Base-by-base conservation (phyloP, 2,113 vertebrate genomes). In the Alectura lathami region DNA sequence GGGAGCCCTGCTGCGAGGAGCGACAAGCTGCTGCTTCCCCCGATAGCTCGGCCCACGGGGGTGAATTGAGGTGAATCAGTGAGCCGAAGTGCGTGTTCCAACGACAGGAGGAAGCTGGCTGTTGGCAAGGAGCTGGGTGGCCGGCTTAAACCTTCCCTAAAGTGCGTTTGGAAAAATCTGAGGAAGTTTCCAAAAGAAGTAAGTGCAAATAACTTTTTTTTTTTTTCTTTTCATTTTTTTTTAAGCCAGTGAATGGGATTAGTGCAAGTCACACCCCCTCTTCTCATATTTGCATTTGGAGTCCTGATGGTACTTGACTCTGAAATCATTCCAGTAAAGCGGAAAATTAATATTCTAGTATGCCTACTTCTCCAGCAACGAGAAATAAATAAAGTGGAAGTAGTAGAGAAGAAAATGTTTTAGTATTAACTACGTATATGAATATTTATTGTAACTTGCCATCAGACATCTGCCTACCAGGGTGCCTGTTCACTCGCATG, bases 281-380 rank as follows among this genome's bases (percentile, higher is more conserved):
- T 79, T 93, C 96, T 96, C 75, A 47, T 95, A 97, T 97, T 97
- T 97, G 97, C 96, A 93, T 97, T 96, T 45, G 43, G 87, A 88
- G 79, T 95, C 96, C 97, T 86, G 95, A 96, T 88, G 24, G 96
- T 94, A 94, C 96, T 97, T 97, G 97, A 97, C 97, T 98, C 97
- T 83, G 91, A 98, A 98, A 97, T 98, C 97, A 97, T 98, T 98
- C 97, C 98, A 98, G 97, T 98, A 98, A 98, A 98, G 98, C 96
- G 95, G 98, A 98, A 98, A 98, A 98, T 98, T 98, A 98, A 98
- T 98, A 98, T 98, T 98, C 97, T 98, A 98, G 98, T 98, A 97
- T 51, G 95, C 94, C 96, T 97, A 96, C 95, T 96, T 96, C 96
- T 95, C 93, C 96, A 97, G 97, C 90, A 97, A 97, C 92, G 45